These are phyloP conservation scores for Zhuqinia jingwanae DNA, from an alignment of 2,888 invertebrate species.

Conservation along the genomic window DNA sequence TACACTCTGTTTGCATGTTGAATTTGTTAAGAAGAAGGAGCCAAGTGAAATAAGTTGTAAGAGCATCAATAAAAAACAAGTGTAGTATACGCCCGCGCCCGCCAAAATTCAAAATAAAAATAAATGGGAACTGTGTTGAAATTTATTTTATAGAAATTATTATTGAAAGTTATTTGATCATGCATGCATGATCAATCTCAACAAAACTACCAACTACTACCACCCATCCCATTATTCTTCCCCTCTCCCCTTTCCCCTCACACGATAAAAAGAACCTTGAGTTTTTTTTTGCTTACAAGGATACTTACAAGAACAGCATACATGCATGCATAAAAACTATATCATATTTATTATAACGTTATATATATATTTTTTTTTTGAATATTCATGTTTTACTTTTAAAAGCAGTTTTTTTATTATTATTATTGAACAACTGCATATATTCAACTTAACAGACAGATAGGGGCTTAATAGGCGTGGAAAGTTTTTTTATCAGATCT, in stretches of 20 bases:
- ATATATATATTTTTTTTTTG: not conserved
- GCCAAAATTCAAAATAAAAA: constrained; percentile 2
- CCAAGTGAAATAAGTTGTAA: constrained; percentile 1
- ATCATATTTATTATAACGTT: no score
- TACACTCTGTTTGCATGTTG: not conserved
- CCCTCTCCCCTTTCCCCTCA: not conserved
- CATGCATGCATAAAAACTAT: no score
- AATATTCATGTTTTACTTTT: constrained; percentile 41
- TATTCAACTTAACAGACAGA: not conserved
- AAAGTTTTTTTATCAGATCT: constrained; percentile 3
- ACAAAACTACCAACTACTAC: not conserved
- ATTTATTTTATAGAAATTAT: constrained; percentile 69
- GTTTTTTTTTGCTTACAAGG: not conserved
- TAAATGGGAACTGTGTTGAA: constrained; percentile 62
- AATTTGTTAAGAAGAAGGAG: not conserved
- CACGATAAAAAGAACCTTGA: not conserved
- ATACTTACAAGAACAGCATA: not conserved
- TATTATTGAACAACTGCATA: constrained; percentile 38
- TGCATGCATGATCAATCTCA: not conserved
- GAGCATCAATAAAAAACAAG: not conserved
- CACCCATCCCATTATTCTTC: no score
- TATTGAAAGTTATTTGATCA: constrained; percentile 56
- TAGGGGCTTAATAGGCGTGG: not conserved
- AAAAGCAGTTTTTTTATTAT: constrained; percentile 1
- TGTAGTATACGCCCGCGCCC: not conserved